Conservation (phyloP, 1,140 invertebrate species). For the Euwallacea fornicatus region DNA sequence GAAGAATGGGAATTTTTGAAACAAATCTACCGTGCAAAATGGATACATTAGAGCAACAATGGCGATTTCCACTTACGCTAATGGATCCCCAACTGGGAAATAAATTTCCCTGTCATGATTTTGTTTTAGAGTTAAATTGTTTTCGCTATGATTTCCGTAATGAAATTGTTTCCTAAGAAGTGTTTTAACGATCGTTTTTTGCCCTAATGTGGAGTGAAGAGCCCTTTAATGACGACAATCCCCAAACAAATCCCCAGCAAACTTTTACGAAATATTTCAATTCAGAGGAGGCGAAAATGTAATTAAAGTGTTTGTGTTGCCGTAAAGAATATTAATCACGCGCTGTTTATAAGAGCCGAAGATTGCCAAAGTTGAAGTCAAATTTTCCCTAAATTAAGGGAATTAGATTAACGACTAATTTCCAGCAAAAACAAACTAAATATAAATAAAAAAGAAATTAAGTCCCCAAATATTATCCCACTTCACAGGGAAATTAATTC, state of each 20-base stretch:
- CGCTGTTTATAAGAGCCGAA: conserved; percentile 17
- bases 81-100: conserved; percentile 23
- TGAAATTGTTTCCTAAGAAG: neutral
- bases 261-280: conserved; percentile 19
- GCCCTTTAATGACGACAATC: conserved; percentile 1
- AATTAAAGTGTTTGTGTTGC: conserved; percentile 22
- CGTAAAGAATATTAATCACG: conserved; percentile 23
- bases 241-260: neutral
- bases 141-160: conserved; percentile 13
- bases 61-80: conserved; percentile 22
- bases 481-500: neutral
- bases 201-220: neutral
- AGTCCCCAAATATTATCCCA: neutral
- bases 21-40: conserved; percentile 32
- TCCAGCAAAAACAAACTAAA: neutral
- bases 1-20: conserved; percentile 31
- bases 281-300: conserved; percentile 7
- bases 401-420: conserved; percentile 15
- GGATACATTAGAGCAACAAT: conserved; percentile 29
- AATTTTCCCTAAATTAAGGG: conserved; percentile 12
- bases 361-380: conserved; percentile 17
- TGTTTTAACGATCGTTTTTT: too few species aligned
- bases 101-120: conserved; percentile 20
- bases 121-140: conserved; percentile 27
- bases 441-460: neutral